phyloP scores from a whole-genome alignment of 2,888 invertebrate genomes.

The Gymnosoma rotundatum region DNA sequence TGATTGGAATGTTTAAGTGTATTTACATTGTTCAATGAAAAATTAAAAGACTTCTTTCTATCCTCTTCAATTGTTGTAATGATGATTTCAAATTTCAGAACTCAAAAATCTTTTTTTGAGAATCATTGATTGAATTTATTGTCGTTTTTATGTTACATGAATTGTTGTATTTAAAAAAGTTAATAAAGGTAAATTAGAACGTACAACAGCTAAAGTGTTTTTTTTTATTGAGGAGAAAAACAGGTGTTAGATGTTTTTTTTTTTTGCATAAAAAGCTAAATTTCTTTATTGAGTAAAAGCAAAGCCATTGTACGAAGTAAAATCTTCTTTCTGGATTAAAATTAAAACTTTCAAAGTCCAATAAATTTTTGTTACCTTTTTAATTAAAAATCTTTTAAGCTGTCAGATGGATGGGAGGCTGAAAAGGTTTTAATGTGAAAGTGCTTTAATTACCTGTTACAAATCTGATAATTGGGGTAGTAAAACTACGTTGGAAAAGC shows the following conservation, averaged over 20 bases:
- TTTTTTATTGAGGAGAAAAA: no score
- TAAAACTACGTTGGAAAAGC: no score
- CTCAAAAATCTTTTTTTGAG: constrained; percentile 15
- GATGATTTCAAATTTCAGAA: constrained; percentile 11
- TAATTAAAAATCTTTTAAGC: no score
- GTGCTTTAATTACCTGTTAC: no score
- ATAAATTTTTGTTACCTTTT: neutral
- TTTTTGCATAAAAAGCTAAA: no score
- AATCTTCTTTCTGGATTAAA: no score
- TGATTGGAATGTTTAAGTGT: constrained; percentile 63
- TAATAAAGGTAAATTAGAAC: neutral
- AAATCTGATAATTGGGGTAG: no score
- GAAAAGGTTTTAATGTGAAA: no score
- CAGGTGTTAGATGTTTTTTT: no score
- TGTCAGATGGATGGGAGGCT: no score
- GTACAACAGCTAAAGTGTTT: neutral
- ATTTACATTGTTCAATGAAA: constrained; percentile 18
- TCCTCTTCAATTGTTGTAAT: constrained; percentile 25
- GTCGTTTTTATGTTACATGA: constrained; percentile 24
- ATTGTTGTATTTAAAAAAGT: neutral
- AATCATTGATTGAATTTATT: constrained; percentile 46
- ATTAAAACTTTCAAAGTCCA: neutral
- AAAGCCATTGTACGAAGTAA: no score
- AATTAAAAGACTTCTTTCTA: constrained; percentile 6
- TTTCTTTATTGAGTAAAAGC: no score